Evolutionary conservation across 92 coral and sea anemone genomes (phyloP).

Genomic region (Porites lobata): DNA sequence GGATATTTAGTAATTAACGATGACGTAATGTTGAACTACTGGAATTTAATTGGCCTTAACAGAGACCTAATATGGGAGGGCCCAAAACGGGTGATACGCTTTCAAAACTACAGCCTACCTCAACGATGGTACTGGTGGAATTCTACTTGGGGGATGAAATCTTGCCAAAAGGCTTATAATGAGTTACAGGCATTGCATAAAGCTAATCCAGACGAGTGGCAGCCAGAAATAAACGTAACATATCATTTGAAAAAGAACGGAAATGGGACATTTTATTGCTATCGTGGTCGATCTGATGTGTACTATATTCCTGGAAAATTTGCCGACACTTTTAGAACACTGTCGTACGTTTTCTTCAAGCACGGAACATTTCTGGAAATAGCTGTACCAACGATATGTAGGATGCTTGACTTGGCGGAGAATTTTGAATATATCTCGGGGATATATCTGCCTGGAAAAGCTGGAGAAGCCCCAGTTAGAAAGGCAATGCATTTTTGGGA

Average conservation of each 20-base stretch:
- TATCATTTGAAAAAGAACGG: constrained; percentile 69
- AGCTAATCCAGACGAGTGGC: not conserved
- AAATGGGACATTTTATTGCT: constrained; percentile 63
- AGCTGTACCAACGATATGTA: constrained; percentile 88
- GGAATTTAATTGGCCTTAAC: constrained; percentile 79
- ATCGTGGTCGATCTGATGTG: constrained; percentile 88
- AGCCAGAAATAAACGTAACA: constrained; percentile 16
- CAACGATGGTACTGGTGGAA: constrained; percentile 93
- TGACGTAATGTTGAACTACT: constrained; percentile 88
- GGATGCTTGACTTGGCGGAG: constrained; percentile 73
- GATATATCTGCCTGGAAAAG: constrained; percentile 86
- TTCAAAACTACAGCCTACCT: constrained; percentile 58
- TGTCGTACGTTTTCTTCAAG: constrained; percentile 83
- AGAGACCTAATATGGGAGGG: constrained; percentile 86
- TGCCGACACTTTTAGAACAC: constrained; percentile 62
- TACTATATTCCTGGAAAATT: constrained; percentile 85
- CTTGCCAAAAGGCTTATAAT: constrained; percentile 83
- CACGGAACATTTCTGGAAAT: constrained; percentile 90
- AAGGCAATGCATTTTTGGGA: constrained; percentile 83
- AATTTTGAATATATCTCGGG: constrained; percentile 86
- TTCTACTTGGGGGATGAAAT: constrained; percentile 75
- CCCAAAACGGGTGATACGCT: constrained; percentile 68
- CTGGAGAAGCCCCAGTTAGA: constrained; percentile 77
- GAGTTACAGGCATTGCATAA: constrained; percentile 73
- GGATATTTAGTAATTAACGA: constrained; percentile 89